A percentile compares a stretch with the other conserved stretches of the same genome.
Conservation (phyloP, 2,888 invertebrate genomes). For the Chelonus formosanus region DNA sequence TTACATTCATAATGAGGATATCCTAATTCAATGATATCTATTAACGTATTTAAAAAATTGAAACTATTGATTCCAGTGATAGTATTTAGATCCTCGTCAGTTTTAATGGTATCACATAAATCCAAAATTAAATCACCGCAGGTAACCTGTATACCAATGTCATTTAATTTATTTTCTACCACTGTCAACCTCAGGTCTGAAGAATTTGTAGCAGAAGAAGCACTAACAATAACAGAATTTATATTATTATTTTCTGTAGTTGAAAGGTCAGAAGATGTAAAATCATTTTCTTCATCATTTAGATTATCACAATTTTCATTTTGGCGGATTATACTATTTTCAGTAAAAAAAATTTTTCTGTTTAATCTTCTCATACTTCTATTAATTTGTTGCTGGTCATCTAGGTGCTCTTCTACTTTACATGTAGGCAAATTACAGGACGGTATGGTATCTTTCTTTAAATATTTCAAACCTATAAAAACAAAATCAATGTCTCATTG, state of each 20-base stretch:
- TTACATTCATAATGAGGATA: not conserved
- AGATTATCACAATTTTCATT: not conserved
- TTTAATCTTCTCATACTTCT: no score
- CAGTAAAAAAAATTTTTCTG: no score
- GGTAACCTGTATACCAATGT: slow-evolving; percentile 11
- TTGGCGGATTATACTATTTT: no score
- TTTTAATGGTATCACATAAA: slow-evolving; percentile 11
- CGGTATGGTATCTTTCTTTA: no score
- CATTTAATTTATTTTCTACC: not conserved
- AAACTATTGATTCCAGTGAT: slow-evolving; percentile 21
- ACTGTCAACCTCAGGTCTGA: slow-evolving; percentile 1
- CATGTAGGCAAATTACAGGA: no score
- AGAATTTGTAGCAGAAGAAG: no score
- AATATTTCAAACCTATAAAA: no score
- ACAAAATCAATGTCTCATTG: no score
- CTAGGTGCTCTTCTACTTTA: no score
- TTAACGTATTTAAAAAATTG: slow-evolving; percentile 11
- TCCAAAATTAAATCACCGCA: slow-evolving; percentile 10
- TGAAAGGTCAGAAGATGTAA: not conserved
- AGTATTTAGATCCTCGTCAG: slow-evolving; percentile 21
- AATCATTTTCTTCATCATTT: not conserved
- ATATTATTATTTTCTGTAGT: slow-evolving; percentile 1
- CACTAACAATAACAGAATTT: not conserved
- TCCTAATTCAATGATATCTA: slow-evolving; percentile 8
- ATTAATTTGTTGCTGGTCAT: no score